Evolutionary conservation across 2,113 vertebrate genomes (phyloP).

Genomic region (Zosterops borbonicus): DNA sequence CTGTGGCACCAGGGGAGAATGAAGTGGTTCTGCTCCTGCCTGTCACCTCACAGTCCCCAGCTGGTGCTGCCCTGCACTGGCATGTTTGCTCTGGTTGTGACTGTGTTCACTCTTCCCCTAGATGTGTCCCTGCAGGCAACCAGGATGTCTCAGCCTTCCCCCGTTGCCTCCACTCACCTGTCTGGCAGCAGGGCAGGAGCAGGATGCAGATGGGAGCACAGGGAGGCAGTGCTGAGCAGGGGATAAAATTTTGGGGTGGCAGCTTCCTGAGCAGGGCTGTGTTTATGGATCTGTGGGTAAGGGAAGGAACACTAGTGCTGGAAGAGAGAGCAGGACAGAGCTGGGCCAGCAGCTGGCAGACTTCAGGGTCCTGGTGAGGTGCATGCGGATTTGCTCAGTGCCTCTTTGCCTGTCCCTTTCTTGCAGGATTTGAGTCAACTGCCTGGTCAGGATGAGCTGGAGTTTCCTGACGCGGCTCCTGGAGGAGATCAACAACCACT

Average conservation of each 20-base stretch:
- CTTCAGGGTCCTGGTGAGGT: background rate
- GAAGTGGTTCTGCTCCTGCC: background rate
- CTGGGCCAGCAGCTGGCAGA: background rate
- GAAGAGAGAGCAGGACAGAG: background rate
- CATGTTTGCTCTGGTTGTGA: background rate
- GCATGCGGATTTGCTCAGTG: fast-evolving
- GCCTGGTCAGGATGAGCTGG: conserved; percentile 85
- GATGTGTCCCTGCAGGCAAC: background rate
- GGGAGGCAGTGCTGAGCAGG: background rate
- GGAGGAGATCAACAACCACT: conserved; percentile 92
- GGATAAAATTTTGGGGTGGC: background rate
- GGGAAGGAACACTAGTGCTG: background rate
- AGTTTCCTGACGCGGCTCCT: conserved; percentile 87
- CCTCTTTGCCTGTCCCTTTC: background rate
- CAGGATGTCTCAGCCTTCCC: background rate
- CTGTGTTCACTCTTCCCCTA: background rate
- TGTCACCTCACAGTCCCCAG: background rate
- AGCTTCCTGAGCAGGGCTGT: background rate
- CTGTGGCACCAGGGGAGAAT: fast-evolving
- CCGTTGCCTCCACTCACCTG: background rate
- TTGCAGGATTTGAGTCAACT: background rate
- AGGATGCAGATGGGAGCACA: fast-evolving
- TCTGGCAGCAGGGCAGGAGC: fast-evolving
- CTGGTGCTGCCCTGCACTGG: background rate
- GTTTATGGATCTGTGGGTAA: background rate